Conservation (phyloP, 2,797 vertebrate species). For the Neomorphus geoffroyi region DNA sequence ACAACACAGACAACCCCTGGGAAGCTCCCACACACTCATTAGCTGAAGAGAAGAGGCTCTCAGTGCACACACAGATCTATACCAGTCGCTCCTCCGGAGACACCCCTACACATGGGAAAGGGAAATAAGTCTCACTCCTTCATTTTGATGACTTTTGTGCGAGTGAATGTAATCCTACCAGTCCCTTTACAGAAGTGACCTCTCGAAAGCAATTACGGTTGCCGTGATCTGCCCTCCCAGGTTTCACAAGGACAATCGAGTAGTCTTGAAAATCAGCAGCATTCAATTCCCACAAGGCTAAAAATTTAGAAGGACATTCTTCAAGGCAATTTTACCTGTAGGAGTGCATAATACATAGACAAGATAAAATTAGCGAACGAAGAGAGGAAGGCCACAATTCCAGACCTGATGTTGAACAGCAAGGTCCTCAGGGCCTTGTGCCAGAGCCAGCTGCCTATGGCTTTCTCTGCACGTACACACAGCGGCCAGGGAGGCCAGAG, state of each 20-base stretch:
- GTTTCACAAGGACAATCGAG: neutral
- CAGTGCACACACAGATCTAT: neutral
- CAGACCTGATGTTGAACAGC: neutral
- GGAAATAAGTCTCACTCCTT: neutral
- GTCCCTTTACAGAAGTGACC: neutral
- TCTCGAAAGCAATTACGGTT: neutral
- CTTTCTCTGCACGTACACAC: neutral
- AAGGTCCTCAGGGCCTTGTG: neutral
- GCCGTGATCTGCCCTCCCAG: neutral
- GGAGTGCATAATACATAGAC: neutral
- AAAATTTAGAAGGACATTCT: neutral
- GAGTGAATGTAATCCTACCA: neutral
- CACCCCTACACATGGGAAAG: neutral
- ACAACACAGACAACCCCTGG: neutral
- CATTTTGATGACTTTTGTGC: neutral
- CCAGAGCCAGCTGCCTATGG: neutral
- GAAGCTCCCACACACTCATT: neutral
- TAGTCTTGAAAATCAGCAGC: neutral
- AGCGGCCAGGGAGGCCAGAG: neutral
- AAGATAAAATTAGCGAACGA: accelerated
- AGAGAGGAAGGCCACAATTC: neutral
- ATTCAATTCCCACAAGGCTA: neutral
- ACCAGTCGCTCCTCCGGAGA: neutral
- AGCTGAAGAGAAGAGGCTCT: neutral
- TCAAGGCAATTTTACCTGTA: neutral